These are phyloP conservation scores for Lophura nycthemera DNA, from an alignment of 2,113 vertebrate genomes.

Conservation along the genomic window DNA sequence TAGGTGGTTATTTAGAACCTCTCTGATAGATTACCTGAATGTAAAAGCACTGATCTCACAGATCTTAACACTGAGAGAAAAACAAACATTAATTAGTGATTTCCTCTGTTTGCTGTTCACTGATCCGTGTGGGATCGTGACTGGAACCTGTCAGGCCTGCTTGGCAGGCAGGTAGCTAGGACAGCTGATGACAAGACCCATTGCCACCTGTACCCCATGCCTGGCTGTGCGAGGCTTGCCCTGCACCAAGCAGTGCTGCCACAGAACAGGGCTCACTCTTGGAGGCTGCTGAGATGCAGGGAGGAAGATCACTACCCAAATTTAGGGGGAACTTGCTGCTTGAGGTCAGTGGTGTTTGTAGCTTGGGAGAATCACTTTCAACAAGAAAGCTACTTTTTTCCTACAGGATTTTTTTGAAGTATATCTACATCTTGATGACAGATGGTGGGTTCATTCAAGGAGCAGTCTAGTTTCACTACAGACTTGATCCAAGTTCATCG, in stretches of 20 bases:
- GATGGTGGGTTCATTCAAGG: not conserved
- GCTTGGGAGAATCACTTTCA: not conserved
- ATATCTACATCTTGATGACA: not conserved
- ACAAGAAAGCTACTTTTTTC: not conserved
- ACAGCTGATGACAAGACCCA: not conserved
- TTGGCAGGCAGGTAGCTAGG: not conserved
- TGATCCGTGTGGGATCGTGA: accelerated
- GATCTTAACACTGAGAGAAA: not conserved
- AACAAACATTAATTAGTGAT: not conserved
- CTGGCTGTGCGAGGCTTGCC: not conserved
- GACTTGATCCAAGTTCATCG: not conserved
- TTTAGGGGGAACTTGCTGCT: not conserved
- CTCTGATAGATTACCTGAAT: not conserved
- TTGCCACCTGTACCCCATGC: accelerated
- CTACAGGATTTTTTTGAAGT: not conserved
- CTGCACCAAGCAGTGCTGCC: not conserved
- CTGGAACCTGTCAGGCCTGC: not conserved
- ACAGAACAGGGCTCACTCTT: not conserved
- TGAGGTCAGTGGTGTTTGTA: not conserved
- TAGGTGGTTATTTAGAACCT: not conserved
- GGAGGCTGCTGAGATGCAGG: not conserved
- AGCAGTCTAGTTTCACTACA: not conserved
- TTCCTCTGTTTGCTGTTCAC: not conserved
- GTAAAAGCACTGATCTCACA: not conserved
- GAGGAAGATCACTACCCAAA: not conserved